phyloP scores from a whole-genome alignment of 2,797 vertebrate species.

The Adrianichthys oophorus region DNA sequence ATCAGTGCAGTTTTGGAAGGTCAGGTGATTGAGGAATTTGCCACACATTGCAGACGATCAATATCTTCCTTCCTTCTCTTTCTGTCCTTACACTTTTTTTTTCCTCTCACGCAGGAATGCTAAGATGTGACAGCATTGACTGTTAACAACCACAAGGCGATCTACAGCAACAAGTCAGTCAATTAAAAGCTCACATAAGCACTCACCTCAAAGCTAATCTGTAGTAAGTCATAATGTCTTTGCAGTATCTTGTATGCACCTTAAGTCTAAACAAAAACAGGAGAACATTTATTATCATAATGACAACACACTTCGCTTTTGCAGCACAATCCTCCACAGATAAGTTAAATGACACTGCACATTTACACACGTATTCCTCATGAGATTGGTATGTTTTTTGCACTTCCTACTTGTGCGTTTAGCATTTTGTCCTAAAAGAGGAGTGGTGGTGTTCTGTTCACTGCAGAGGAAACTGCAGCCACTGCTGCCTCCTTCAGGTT shows the following conservation, averaged over 20 bases:
- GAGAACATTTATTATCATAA: slow-evolving; percentile 4
- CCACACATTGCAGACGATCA: slow-evolving; percentile 64
- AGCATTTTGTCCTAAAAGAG: slow-evolving; percentile 33
- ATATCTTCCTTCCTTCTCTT: slow-evolving; percentile 49
- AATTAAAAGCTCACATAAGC: slow-evolving; percentile 69
- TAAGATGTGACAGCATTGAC: slow-evolving; percentile 65
- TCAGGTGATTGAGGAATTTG: slow-evolving; percentile 67
- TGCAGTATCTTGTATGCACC: slow-evolving; percentile 38
- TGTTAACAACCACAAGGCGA: slow-evolving; percentile 46
- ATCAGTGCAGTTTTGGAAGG: slow-evolving; percentile 63
- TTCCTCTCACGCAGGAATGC: slow-evolving; percentile 49
- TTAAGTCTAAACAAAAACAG: not conserved
- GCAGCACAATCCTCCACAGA: not conserved
- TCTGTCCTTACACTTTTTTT: slow-evolving; percentile 10
- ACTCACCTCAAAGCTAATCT: slow-evolving; percentile 55
- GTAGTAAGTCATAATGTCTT: slow-evolving; percentile 51
- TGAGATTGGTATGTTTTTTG: not conserved
- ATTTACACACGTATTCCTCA: not conserved
- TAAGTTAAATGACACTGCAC: not conserved
- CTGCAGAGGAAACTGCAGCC: slow-evolving; percentile 71
- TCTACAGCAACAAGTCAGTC: slow-evolving; percentile 67
- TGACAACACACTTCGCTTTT: not conserved
- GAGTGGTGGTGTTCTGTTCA: slow-evolving; percentile 29
- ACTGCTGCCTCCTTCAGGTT: slow-evolving; percentile 91
- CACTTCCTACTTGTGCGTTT: slow-evolving; percentile 15